Conservation (phyloP, 2,797 vertebrate genomes). For the Coreius guichenoti region DNA sequence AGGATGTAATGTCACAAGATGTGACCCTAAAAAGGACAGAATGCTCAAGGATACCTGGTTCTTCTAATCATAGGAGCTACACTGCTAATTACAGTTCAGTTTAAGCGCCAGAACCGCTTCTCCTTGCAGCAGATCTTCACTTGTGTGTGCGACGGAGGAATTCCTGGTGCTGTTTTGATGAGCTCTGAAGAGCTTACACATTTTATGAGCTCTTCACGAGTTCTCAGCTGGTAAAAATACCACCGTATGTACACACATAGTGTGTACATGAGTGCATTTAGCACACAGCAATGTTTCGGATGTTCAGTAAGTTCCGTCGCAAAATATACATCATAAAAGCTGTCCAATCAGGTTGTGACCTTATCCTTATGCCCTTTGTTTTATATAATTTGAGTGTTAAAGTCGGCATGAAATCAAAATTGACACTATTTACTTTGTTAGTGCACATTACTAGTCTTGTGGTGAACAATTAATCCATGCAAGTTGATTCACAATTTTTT, state of each 20-base stretch:
- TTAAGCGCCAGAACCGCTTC: not conserved
- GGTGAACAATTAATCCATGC: not conserved
- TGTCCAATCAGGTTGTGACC: no score
- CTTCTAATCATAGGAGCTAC: not conserved
- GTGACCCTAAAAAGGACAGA: not conserved
- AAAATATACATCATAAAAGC: not conserved
- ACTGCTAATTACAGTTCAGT: not conserved
- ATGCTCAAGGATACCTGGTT: not conserved
- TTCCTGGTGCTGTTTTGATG: no score
- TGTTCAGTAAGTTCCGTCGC: not conserved
- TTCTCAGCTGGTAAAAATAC: not conserved
- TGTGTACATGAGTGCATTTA: not conserved
- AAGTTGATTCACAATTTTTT: not conserved
- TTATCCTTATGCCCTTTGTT: not conserved
- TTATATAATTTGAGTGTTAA: no score
- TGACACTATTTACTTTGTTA: not conserved
- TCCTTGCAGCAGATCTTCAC: not conserved
- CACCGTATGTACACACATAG: no score
- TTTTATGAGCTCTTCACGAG: not conserved
- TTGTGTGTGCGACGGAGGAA: no score
- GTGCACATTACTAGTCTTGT: not conserved
- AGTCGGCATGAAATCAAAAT: no score
- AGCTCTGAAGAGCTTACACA: no score
- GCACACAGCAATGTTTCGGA: not conserved
- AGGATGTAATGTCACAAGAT: not conserved